phyloP scores from a whole-genome alignment of 2,797 vertebrate genomes.

The Microchirus variegatus region DNA sequence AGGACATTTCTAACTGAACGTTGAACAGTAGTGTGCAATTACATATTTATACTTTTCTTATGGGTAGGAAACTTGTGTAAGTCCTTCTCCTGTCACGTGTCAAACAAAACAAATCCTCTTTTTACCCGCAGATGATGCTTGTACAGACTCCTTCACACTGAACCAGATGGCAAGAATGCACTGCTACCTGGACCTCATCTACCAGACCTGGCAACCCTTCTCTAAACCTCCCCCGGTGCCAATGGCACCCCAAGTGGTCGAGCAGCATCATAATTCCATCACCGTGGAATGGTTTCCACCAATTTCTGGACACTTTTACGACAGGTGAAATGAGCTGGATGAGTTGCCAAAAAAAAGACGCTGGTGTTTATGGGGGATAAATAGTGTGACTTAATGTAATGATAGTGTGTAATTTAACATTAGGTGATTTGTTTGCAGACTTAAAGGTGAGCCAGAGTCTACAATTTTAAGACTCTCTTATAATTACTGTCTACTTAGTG shows the following conservation, averaged over 20 bases:
- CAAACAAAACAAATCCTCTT: not conserved
- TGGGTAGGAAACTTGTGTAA: no score
- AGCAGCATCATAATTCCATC: slow-evolving; percentile 84
- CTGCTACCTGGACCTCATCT: slow-evolving; percentile 96
- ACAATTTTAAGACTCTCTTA: not conserved
- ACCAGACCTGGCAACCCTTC: slow-evolving; percentile 92
- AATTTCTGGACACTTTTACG: slow-evolving; percentile 93
- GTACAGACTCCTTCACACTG: slow-evolving; percentile 95
- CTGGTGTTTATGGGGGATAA: not conserved
- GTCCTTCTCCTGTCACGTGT: no score
- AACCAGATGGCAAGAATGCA: slow-evolving; percentile 99
- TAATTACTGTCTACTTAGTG: not conserved
- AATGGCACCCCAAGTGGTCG: slow-evolving; percentile 91
- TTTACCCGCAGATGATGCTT: slow-evolving; percentile 88
- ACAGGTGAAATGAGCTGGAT: slow-evolving; percentile 89
- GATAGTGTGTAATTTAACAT: not conserved
- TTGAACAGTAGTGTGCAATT: no score
- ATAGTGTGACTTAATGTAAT: not conserved
- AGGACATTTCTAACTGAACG: no score
- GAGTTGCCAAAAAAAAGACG: slow-evolving; percentile 12
- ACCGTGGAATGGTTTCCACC: slow-evolving; percentile 96
- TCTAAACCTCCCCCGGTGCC: slow-evolving; percentile 90
- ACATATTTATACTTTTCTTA: no score
- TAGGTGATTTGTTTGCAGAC: not conserved
- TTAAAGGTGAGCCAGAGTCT: not conserved